These are phyloP conservation scores for Callinectes sapidus DNA, from an alignment of 2,888 invertebrate species.

Conservation along the genomic window DNA sequence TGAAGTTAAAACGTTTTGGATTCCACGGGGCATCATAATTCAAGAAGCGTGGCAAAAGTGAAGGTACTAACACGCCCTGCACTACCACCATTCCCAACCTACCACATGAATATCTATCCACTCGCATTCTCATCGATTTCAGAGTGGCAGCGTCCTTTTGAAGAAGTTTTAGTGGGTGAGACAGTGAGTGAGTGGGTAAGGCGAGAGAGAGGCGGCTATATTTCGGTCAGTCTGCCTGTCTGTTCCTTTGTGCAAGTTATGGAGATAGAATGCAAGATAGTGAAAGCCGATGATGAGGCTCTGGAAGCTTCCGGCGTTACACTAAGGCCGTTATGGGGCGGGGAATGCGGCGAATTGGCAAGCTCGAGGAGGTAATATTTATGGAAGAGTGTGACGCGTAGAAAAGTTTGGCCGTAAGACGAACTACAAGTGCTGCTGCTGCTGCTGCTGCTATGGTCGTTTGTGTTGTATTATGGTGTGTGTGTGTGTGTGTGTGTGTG, in stretches of 20 bases:
- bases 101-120: neutral
- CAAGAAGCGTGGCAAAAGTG: neutral
- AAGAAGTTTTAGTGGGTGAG: conserved; percentile 23
- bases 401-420: conserved; percentile 25
- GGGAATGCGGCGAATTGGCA: conserved; percentile 8
- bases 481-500: conserved; percentile 32
- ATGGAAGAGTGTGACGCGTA: conserved; percentile 2
- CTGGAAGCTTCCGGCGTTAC: neutral
- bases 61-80: neutral
- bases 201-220: neutral
- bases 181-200: conserved; percentile 10
- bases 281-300: conserved; percentile 28
- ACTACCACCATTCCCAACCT: neutral
- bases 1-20: conserved; percentile 28
- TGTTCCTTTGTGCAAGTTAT: conserved; percentile 2
- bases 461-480: neutral
- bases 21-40: neutral
- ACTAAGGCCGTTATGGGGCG: conserved; percentile 4
- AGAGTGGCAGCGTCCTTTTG: conserved; percentile 30
- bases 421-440: neutral
- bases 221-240: conserved; percentile 14
- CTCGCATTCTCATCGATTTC: conserved; percentile 11
- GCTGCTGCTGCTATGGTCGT: neutral
- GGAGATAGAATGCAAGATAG: conserved; percentile 8
- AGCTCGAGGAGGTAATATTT: conserved; percentile 21